Conservation (phyloP, 2,888 invertebrate genomes). For the Listrodromus nycthemerus region DNA sequence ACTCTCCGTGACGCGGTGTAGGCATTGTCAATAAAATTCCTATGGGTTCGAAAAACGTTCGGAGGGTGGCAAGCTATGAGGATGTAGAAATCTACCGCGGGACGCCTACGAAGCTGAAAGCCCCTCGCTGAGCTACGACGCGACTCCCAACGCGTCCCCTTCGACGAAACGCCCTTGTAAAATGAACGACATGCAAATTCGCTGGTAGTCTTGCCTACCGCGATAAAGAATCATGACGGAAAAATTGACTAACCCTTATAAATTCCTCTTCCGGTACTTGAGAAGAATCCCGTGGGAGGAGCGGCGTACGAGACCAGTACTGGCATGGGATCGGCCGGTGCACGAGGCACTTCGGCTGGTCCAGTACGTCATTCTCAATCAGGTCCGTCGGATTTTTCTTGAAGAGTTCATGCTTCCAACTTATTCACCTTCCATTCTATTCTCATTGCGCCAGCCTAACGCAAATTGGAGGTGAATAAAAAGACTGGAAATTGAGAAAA, state of each 20-base stretch:
- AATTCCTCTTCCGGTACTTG: neutral
- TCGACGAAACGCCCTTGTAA: neutral
- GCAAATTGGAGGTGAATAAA: neutral
- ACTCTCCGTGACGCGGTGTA: constrained; percentile 38
- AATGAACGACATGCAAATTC: constrained; percentile 29
- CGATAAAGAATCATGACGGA: constrained; percentile 49
- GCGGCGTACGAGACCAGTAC: too few species aligned
- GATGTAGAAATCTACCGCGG: constrained; percentile 12
- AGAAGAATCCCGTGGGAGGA: neutral
- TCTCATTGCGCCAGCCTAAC: neutral
- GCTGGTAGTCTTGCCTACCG: constrained; percentile 43
- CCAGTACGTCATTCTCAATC: too few species aligned
- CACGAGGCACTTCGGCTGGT: too few species aligned
- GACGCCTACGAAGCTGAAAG: constrained; percentile 2
- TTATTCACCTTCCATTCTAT: neutral
- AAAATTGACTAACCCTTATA: neutral
- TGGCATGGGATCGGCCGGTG: too few species aligned
- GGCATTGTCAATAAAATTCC: constrained; percentile 65
- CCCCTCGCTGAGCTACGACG: neutral
- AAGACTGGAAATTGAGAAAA: neutral
- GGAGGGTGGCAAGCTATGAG: constrained; percentile 11
- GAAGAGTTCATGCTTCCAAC: neutral
- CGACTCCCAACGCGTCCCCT: neutral
- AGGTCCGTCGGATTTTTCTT: neutral
- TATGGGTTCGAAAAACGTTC: constrained; percentile 15